Conservation (phyloP, 2,797 vertebrate genomes). For the Ceryle rudis region DNA sequence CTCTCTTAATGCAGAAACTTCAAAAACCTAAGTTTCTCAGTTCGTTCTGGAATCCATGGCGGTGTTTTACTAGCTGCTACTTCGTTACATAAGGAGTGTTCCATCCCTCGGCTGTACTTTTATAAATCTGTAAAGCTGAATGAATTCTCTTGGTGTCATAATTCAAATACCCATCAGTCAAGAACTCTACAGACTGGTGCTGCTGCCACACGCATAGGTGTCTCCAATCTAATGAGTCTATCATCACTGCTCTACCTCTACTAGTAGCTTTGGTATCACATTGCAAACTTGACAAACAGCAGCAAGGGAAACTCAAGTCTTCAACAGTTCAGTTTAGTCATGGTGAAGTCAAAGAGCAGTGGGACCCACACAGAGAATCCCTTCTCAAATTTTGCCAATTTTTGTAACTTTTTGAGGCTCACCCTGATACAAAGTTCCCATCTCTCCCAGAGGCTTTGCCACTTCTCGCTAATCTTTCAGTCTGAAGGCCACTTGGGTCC, state of each 20-base stretch:
- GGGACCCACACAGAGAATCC: background rate
- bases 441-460: background rate
- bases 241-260: background rate
- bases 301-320: background rate
- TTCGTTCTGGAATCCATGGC: background rate
- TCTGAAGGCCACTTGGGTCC: background rate
- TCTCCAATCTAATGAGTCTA: fast-evolving
- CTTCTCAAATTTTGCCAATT: background rate
- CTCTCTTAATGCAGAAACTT: background rate
- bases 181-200: background rate
- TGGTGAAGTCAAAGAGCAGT: background rate
- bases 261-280: background rate
- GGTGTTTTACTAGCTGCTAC: background rate
- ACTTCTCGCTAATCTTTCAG: background rate
- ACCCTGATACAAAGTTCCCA: background rate
- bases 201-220: fast-evolving
- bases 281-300: background rate
- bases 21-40: background rate
- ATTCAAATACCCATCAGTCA: background rate
- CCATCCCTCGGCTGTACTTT: background rate
- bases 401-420: background rate
- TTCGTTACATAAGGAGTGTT: background rate
- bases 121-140: background rate
- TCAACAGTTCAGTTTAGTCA: background rate
- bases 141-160: background rate